Base-by-base conservation (phyloP, 2,888 invertebrate species). In the Zaprionus bogoriensis region DNA sequence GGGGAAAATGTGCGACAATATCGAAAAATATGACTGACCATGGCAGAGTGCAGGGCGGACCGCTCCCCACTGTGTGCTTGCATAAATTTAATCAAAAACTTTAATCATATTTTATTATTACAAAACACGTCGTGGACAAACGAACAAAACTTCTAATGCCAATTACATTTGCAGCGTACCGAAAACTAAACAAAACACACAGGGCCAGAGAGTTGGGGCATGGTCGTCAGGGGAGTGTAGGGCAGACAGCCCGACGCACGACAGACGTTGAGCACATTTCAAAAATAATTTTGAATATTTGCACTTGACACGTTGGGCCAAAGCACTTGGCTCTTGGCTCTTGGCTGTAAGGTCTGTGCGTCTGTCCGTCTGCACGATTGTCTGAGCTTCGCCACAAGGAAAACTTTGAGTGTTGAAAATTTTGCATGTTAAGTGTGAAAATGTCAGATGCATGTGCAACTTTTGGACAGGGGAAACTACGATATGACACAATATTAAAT, bases 51-150 rank as follows among this genome's bases (percentile, higher is more conserved):
- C 55, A 20, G 7, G 10, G 30, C n/a, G 32, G 20, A 9, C 9
- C 2, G 44, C 44, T 66, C 57, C 61, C 61, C 62, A 60, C 63
- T 72, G 75, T 69, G 82, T 72, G 68, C 77, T 70, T 75, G 82
- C 82, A 83, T 83, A 83, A 83, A 83, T 83, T 83, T 83, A 83
- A 86, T 86, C 83, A 83, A 86, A 86, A 83, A 83, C 83, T 83
- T 83, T 83, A 83, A 83, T 85, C 83, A 83, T 83, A 86, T 85
- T 83, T 83, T 83, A 81, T 86, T 85, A 85, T 83, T 85, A 82
- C 86, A 82, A 79, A 82, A 82, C 85, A 82, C 82, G 85, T 79
- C 82, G 77, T 76, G 76, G 79, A 63, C 77, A 68, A 75, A 74
- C 60, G 66, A 55, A 69, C 58, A 68, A 81, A 76, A 77, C 77